Conservation (phyloP, 2,113 vertebrate genomes). For the Dicaeum eximium region DNA sequence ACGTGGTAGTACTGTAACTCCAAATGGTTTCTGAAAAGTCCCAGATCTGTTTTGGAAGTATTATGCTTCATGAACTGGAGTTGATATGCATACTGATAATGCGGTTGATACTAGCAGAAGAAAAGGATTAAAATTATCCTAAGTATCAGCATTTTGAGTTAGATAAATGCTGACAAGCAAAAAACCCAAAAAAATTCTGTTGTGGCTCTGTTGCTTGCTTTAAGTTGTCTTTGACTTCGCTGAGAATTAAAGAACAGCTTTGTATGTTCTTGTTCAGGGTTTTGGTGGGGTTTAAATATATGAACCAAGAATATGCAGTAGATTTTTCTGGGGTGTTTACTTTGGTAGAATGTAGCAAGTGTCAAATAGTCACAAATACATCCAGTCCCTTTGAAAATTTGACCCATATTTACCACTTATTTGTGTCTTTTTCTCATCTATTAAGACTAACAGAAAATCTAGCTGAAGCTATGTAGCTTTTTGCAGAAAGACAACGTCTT, state of each 20-base stretch:
- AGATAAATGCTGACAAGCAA: neutral
- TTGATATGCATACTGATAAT: no score
- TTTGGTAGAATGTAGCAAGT: neutral
- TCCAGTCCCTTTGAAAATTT: neutral
- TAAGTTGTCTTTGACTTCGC: neutral
- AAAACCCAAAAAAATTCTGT: neutral
- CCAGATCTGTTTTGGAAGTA: neutral
- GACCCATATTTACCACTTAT: neutral
- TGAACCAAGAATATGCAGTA: neutral
- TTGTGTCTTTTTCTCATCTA: neutral
- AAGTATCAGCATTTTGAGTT: neutral
- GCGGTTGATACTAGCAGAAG: neutral
- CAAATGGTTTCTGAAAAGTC: neutral
- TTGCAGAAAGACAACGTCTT: neutral
- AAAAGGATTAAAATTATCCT: neutral
- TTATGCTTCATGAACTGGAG: neutral
- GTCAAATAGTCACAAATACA: neutral
- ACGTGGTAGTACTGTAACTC: neutral
- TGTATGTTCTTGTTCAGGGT: neutral
- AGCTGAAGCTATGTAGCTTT: neutral
- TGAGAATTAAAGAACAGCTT: neutral
- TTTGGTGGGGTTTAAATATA: neutral
- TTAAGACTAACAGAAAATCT: neutral
- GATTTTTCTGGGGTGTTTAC: neutral
- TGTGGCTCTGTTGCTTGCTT: neutral